These are phyloP conservation scores for Pterostichus niger DNA, from an alignment of 2,888 invertebrate genomes.

Conservation along the genomic window DNA sequence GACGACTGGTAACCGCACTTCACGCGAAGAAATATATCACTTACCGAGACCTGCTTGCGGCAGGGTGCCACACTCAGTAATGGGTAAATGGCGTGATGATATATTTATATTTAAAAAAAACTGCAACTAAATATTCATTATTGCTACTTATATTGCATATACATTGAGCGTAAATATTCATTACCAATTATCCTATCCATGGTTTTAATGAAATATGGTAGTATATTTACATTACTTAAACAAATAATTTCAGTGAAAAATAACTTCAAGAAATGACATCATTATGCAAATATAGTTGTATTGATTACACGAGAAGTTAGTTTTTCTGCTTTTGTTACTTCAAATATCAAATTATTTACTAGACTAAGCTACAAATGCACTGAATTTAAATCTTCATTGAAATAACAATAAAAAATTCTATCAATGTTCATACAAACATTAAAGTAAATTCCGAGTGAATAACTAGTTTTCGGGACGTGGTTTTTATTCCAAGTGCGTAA, in stretches of 20 bases:
- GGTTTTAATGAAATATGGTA: background rate
- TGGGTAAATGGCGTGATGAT: too few species aligned
- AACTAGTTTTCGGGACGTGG: background rate
- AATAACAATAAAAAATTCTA: background rate
- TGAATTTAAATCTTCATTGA: background rate
- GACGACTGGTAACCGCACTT: too few species aligned
- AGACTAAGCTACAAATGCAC: background rate
- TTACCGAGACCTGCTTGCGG: too few species aligned
- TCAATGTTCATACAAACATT: background rate
- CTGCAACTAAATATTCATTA: background rate
- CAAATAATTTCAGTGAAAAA: conserved; percentile 8
- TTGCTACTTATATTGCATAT: conserved; percentile 1
- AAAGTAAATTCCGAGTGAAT: background rate
- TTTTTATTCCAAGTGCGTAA: conserved; percentile 6
- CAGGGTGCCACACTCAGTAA: too few species aligned
- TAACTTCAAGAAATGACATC: conserved; percentile 8
- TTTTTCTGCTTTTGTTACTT: too few species aligned
- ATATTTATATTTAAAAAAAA: too few species aligned
- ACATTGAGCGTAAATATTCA: background rate
- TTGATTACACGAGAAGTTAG: background rate
- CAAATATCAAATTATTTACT: too few species aligned
- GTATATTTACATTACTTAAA: background rate
- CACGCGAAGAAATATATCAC: too few species aligned
- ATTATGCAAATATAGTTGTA: conserved; percentile 22
- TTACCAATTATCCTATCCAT: too few species aligned